Conservation (phyloP, 2,888 invertebrate genomes). For the Noctua janthina region DNA sequence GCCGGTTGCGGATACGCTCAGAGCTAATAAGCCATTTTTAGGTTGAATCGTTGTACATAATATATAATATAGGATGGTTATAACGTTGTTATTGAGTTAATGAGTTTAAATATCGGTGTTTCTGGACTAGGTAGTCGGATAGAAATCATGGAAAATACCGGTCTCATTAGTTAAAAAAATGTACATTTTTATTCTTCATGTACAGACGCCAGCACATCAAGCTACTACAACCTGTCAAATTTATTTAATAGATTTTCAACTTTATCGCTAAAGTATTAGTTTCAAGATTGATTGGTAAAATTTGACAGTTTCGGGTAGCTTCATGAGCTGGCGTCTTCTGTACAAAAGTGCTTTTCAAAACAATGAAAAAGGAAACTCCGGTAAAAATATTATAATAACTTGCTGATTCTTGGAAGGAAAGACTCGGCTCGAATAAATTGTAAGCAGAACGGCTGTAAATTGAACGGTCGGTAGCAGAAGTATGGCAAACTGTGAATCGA, state of each 20-base stretch:
- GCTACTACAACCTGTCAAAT: too few species aligned
- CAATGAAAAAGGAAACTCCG: not conserved
- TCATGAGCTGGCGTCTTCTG: too few species aligned
- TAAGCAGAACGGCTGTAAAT: conserved; percentile 8
- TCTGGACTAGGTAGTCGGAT: not conserved
- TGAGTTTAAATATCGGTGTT: not conserved
- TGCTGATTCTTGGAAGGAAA: not conserved
- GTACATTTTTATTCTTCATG: too few species aligned
- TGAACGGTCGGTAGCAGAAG: not conserved
- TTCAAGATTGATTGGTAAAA: too few species aligned
- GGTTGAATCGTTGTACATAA: not conserved
- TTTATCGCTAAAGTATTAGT: too few species aligned
- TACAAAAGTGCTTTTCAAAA: not conserved
- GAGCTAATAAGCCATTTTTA: not conserved
- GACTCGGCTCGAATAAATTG: not conserved
- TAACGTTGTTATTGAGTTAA: not conserved
- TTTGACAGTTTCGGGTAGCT: too few species aligned
- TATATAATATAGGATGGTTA: not conserved
- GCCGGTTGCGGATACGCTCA: not conserved
- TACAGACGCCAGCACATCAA: too few species aligned
- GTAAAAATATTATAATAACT: not conserved
- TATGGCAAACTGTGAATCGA: conserved; percentile 3
- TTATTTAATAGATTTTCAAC: too few species aligned
- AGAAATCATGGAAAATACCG: not conserved
- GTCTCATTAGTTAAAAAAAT: not conserved